Conservation (phyloP, 37 sponge, comb jelly and placozoan species). For the Agelas oroides region DNA sequence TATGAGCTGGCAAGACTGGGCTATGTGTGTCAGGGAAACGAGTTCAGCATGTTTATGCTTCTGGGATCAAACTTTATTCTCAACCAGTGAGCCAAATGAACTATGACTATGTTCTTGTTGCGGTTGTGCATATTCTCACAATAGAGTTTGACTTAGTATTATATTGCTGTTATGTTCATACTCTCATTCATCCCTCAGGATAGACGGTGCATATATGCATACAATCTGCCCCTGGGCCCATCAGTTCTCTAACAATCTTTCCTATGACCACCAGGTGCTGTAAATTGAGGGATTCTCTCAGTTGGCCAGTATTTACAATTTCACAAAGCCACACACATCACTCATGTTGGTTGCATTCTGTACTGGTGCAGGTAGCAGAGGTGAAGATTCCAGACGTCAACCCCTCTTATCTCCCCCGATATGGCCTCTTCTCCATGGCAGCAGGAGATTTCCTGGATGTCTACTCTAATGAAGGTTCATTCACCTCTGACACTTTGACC, state of each 20-base stretch:
- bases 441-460: constrained; percentile 97
- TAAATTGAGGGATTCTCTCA: no score
- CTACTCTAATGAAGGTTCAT: constrained; percentile 72
- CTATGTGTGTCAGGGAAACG: constrained; percentile 96
- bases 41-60: constrained; percentile 98
- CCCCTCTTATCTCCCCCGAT: constrained; percentile 70
- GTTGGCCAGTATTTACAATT: no score
- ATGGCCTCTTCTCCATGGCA: constrained; percentile 90
- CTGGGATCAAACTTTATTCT: constrained; percentile 95
- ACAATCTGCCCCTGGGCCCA: constrained; percentile 88
- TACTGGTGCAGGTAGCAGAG: not conserved
- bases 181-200: no score
- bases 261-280: constrained; percentile 70
- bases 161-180: not conserved
- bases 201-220: not conserved
- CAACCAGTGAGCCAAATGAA: constrained; percentile 72
- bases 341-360: no score
- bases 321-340: no score
- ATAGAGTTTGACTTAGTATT: not conserved
- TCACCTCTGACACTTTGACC: not conserved
- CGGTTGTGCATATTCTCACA: no score
- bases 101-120: no score
- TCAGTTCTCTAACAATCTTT: constrained; percentile 78
- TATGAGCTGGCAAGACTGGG: constrained; percentile 89
- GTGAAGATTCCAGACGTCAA: constrained; percentile 89